Evolutionary conservation across 2,888 invertebrate genomes (phyloP).

Genomic region (Phalangium opilio): DNA sequence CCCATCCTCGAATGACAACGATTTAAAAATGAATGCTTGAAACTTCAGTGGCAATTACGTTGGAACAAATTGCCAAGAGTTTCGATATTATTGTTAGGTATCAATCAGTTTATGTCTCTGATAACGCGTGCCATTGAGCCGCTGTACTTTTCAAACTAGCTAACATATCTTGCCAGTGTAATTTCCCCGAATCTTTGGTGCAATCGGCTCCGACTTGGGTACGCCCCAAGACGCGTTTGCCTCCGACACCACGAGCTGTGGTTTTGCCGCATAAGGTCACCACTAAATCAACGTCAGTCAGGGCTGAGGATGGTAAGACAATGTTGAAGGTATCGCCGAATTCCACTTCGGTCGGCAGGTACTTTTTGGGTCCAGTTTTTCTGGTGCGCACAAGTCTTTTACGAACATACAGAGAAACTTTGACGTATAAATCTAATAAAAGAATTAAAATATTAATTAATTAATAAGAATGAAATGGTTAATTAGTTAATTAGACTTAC

Average conservation of each 20-base stretch:
- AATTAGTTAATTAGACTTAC: too few relatives aligned
- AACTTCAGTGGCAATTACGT: too few relatives aligned
- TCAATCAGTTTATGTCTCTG: too few relatives aligned
- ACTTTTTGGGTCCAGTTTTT: constrained; percentile 23
- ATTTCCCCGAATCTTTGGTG: constrained; percentile 12
- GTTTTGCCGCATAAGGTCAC: constrained; percentile 18
- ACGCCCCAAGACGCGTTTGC: constrained; percentile 18
- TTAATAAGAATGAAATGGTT: too few relatives aligned
- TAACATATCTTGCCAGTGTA: constrained; percentile 20
- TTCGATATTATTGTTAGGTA: too few relatives aligned
- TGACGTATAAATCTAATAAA: constrained; percentile 24
- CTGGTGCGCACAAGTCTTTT: constrained; percentile 26
- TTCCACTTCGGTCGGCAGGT: constrained; percentile 23
- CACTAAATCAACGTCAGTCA: constrained; percentile 18
- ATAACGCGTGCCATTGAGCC: constrained; percentile 12
- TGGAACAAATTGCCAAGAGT: too few relatives aligned
- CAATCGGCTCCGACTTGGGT: constrained; percentile 20
- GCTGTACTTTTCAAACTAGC: constrained; percentile 14
- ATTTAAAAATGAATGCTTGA: too few relatives aligned
- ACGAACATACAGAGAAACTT: constrained; percentile 26
- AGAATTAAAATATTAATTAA: too few relatives aligned
- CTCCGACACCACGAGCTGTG: constrained; percentile 7
- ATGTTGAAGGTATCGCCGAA: constrained; percentile 29
- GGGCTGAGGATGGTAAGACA: constrained; percentile 20
- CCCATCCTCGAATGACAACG: too few relatives aligned